Evolutionary conservation across 92 coral and sea anemone genomes (phyloP), one percentile per base, ranked within the genome.

Genomic region (Nematostella vectensis): DNA sequence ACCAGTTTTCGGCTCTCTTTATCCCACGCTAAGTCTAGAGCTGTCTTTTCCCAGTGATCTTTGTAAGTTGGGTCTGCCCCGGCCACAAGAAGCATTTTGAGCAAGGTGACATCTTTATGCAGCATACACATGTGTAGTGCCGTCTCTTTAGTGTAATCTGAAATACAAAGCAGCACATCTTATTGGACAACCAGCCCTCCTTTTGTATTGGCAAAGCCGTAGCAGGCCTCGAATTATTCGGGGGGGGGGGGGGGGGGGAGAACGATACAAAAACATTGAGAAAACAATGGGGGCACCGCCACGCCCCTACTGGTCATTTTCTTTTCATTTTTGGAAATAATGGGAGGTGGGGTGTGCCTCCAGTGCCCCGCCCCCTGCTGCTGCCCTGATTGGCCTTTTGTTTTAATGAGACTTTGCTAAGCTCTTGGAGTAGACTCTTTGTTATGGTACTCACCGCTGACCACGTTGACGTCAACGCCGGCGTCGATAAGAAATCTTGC

Each of bases 21-120:
- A 55, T 76, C 74, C 19, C 52, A 59, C 28, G 83, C 83, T 24
- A 70, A 21, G 3, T 62, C 36, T 23, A 80, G 26, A 15, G 88
- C 83, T 40, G 81, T 76, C 28, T 65, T 76, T 24, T 76, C 70
- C 42, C 60, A 62, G 26, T 27, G 61, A 58, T 85, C 87, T 57
- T 54, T 71, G 62, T 66, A 77, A 59, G 42, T 55, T 38, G 81
- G 80, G 50, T 85, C 76, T 30, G 95, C 95, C n/a, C 86, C 82
- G 31, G 83, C 80, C 54, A 75, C 80, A 48, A 85, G 25, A 19
- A 85, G 80, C 13, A 60, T 51, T 12, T 37, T 15, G 15, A 74
- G 70, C 31, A 67, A 57, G 51, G 49, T 27, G 15, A 53, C 72
- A 78, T 85, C 84, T 24, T 71, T 63, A 31, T 70, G 62, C 23